Evolutionary conservation across 1,140 invertebrate genomes (phyloP).

Genomic region (Drosophila biarmipes): DNA sequence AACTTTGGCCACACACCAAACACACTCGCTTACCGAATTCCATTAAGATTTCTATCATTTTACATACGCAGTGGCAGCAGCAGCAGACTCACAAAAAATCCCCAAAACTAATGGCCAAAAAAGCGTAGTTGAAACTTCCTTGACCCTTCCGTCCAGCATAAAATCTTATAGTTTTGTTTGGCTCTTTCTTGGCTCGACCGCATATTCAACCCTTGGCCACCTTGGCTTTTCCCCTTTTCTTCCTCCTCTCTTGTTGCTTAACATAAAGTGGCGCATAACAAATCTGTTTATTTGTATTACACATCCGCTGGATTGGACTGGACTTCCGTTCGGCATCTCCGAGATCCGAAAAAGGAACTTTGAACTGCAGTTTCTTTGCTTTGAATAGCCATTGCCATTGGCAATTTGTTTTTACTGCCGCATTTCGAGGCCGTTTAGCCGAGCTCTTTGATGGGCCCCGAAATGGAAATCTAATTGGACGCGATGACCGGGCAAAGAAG

Average conservation of each 20-base stretch:
- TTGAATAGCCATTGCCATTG: constrained; percentile 44
- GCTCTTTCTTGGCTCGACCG: constrained; percentile 5
- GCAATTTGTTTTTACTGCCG: constrained; percentile 76
- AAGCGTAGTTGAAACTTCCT: constrained; percentile 64
- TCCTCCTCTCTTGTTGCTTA: constrained; percentile 35
- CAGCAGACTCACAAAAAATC: constrained; percentile 44
- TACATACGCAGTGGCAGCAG: constrained; percentile 57
- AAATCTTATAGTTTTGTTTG: constrained; percentile 74
- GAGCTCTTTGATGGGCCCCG: constrained; percentile 68
- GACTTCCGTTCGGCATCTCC: constrained; percentile 56
- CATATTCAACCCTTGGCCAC: constrained; percentile 50
- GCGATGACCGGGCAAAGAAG: constrained; percentile 59
- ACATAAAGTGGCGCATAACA: constrained; percentile 82
- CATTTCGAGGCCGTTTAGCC: constrained; percentile 60
- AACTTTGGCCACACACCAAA: constrained; percentile 38
- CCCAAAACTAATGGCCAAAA: constrained; percentile 61
- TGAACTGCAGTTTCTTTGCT: constrained; percentile 50
- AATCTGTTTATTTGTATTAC: constrained; percentile 82
- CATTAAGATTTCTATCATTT: constrained; percentile 80
- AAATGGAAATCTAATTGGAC: constrained; percentile 80
- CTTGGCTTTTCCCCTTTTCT: constrained; percentile 13
- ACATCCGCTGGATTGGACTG: constrained; percentile 58
- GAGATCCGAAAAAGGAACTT: constrained; percentile 36
- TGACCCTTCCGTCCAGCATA: constrained; percentile 64
- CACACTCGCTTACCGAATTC: constrained; percentile 57